Base-by-base conservation (phyloP, 2,888 invertebrate genomes). In the Hirtodrosophila trivittata region DNA sequence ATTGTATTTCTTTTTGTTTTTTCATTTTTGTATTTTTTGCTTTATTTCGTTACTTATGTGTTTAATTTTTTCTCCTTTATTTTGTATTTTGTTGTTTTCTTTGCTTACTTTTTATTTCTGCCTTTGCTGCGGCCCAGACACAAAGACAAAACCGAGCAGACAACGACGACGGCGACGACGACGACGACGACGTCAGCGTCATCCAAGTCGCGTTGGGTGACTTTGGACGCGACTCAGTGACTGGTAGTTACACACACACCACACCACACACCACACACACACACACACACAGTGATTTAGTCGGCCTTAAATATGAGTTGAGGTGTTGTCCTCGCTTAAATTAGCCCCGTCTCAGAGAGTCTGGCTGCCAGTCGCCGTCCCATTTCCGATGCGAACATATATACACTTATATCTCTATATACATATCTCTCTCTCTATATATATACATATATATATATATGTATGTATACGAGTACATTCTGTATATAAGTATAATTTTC, bases 321-420 rank as follows among this genome's bases (percentile, higher is more conserved):
- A 86, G 86, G 86, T 87, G 87, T 86, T 78, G 88, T 88, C 83
- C 88, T 87, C 87, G 82, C 82, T 88, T 86, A 84, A 88, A 82
- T 88, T 86, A 86, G 87, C 85, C 85, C 68, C 59, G 65, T 45
- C 58, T 66, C 51, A 35, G 59, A 35, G 59, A 51, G 47, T 56
- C 65, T 68, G 77, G 56, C 62, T 84, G 58, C 49, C 77, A 56
- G 37, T 46, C 75, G 21, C 49, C 45, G 43, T 37, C 35, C 51
- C 43, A 28, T 14, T 7, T 12, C 16, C 70, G 52, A 69, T 37
- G 30, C 33, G 47, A 28, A 14, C 37, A 46, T 50, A 55, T 42
- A 35, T 72, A 16, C 51, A 52, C 45, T 45, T 30, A 8, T n/a
- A n/a, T 30, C 32, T 13, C 14, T 12, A 41, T 32, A 28, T 33